Evolutionary conservation across 2,888 invertebrate species (phyloP), one percentile per base, ranked within the genome.

Genomic region (Bimastos eiseni): DNA sequence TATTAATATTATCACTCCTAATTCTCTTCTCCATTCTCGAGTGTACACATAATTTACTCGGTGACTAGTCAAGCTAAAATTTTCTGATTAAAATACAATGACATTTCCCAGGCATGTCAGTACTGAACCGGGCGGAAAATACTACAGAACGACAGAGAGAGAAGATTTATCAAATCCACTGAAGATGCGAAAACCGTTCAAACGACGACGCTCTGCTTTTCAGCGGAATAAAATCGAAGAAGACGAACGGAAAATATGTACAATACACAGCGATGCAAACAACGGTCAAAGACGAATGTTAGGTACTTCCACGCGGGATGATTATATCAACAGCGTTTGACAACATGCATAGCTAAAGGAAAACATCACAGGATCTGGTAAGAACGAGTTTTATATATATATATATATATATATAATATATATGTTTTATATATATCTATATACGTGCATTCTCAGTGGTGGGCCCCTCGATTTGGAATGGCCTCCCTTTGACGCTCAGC

Each of bases 181-280:
- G n/a, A 70, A 70, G n/a, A 70, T 70, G 70, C 70, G n/a, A 70
- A 70, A 70, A 70, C 70, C n/a, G 70, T n/a, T 30, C 70, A 70
- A 70, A 70, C 11, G 11, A 70, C 70, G 70, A 70, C 70, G n/a
- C n/a, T 8, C n/a, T 0, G 49, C 44, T 17, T 44, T 4, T 4
- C 55, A 5, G 5, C 24, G 55, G 41, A 41, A 6, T 41, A 41
- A 41, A 11, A 41, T 41, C 41, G 41, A 41, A 41, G 8, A n/a
- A 70, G 70, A 70, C 49, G 49, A 19, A 49, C 70, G 8, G 70
- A 70, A 49, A 70, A 70, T 30, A n/a, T 70, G 30, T n/a, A 70
- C n/a, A 70, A n/a, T n/a, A 70, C n/a, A n/a, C 70, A 13, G 30
- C 11, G 70, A n/a, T 70, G 70, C n/a, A n/a, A 70, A 70, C n/a